phyloP scores from a whole-genome alignment of 2,888 invertebrate species.

The Caenorhabditis sp. region DNA sequence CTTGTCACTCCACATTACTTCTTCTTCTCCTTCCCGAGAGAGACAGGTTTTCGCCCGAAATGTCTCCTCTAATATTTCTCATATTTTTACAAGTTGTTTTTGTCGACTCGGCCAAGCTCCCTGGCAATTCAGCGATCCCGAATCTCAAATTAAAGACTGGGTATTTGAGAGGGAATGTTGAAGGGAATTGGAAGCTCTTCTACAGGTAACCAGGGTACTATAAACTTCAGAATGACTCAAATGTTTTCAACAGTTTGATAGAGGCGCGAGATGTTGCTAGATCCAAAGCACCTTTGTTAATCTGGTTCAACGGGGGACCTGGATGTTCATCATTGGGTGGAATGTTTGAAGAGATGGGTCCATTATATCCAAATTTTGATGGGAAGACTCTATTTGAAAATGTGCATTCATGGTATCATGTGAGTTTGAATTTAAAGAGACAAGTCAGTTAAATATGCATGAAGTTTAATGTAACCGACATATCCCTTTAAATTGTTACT shows the following conservation, averaged over 20 bases:
- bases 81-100: not conserved
- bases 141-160: slow-evolving; percentile 73
- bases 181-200: slow-evolving; percentile 20
- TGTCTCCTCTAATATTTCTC: not conserved
- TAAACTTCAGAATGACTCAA: too few relatives aligned
- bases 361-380: slow-evolving; percentile 38
- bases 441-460: not conserved
- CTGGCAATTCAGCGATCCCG: not conserved
- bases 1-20: too few relatives aligned
- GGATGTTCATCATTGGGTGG: slow-evolving; percentile 67
- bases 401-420: slow-evolving; percentile 68
- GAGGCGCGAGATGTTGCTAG: slow-evolving; percentile 71
- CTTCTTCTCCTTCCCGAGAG: too few relatives aligned
- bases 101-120: not conserved
- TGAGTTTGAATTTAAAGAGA: too few relatives aligned
- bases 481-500: too few relatives aligned
- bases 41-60: too few relatives aligned
- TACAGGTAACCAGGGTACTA: slow-evolving; percentile 7
- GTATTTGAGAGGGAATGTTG: slow-evolving; percentile 71
- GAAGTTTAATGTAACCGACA: too few relatives aligned
- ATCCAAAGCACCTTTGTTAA: slow-evolving; percentile 71
- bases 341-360: slow-evolving; percentile 51
- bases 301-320: slow-evolving; percentile 73
- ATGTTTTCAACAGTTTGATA: slow-evolving; percentile 66
- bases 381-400: slow-evolving; percentile 63